Evolutionary conservation across 2,797 vertebrate species (phyloP).

Genomic region (Furcifer pardalis): DNA sequence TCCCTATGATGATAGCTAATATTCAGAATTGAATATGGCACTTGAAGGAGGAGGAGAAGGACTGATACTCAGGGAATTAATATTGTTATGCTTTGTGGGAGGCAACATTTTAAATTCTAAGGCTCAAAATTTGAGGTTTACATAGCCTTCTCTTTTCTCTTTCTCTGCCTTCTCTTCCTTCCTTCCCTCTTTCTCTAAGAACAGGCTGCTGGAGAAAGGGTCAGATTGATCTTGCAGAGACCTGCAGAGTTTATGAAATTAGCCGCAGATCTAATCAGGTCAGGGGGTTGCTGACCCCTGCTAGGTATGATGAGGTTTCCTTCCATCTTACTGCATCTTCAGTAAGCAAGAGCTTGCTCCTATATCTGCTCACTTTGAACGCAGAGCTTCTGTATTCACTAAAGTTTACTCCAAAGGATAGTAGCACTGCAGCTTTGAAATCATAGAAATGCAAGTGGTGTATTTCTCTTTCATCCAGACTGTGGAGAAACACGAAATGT

Average conservation of each 20-base stretch:
- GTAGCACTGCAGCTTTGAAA: not conserved
- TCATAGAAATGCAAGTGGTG: not conserved
- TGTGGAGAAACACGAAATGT: slow-evolving; percentile 14
- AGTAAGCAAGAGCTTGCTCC: not conserved
- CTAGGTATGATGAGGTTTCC: not conserved
- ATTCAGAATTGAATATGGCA: too few species aligned
- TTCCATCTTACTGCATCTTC: not conserved
- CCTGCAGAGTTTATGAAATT: not conserved
- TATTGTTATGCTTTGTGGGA: not conserved
- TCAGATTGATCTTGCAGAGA: not conserved
- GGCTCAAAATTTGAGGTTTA: not conserved
- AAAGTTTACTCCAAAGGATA: not conserved
- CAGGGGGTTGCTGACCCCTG: not conserved
- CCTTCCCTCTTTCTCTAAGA: not conserved
- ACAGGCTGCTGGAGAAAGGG: not conserved
- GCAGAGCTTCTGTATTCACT: not conserved
- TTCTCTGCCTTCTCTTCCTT: not conserved
- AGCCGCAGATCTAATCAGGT: not conserved
- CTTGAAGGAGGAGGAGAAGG: too few species aligned
- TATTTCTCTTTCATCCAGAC: slow-evolving; percentile 12
- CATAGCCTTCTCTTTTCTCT: not conserved
- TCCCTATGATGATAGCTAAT: too few species aligned
- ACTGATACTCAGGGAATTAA: not conserved
- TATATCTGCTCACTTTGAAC: not conserved
- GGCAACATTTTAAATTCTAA: too few species aligned